phyloP scores from a whole-genome alignment of 2,888 invertebrate genomes.

The Xylota sylvarum region DNA sequence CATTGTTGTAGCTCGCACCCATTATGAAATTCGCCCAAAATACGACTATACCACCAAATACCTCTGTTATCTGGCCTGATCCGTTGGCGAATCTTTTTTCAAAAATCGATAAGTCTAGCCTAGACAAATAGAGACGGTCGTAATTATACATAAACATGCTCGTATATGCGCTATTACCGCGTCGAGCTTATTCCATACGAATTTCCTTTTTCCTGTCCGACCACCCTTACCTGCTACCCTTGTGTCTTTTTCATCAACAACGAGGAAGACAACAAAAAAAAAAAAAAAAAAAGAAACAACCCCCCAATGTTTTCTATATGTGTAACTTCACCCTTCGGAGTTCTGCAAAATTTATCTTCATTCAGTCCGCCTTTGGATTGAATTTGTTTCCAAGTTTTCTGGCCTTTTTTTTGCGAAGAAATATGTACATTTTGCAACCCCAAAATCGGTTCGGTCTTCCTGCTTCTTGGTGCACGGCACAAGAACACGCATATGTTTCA shows the following conservation, averaged over 20 bases:
- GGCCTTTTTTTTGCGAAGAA: slow-evolving; percentile 6
- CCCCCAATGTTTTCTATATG: neutral
- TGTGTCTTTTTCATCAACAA: neutral
- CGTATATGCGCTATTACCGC: slow-evolving; percentile 2
- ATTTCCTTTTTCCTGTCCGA: slow-evolving; percentile 54
- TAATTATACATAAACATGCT: slow-evolving; percentile 68
- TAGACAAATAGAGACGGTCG: slow-evolving; percentile 67
- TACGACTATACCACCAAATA: neutral
- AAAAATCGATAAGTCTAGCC: slow-evolving; percentile 76
- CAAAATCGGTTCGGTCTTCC: slow-evolving; percentile 30
- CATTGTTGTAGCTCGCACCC: slow-evolving; percentile 28
- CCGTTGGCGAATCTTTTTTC: slow-evolving; percentile 39
- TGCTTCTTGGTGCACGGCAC: slow-evolving; percentile 30
- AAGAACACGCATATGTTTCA: slow-evolving; percentile 67
- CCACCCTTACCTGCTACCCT: neutral
- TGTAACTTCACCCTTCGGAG: slow-evolving; percentile 38
- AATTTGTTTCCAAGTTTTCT: slow-evolving; percentile 50
- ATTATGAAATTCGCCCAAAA: slow-evolving; percentile 45
- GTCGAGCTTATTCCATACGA: slow-evolving; percentile 41
- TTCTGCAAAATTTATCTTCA: slow-evolving; percentile 62
- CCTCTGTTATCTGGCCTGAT: slow-evolving; percentile 30
- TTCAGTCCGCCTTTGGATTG: slow-evolving; percentile 45
- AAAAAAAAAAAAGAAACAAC: neutral
- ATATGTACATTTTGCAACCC: slow-evolving; percentile 40
- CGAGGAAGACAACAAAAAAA: neutral